Percentiles rank a stretch among this genome's conserved stretches.
These are phyloP conservation scores for Eupithecia subfuscata DNA, from an alignment of 2,888 invertebrate genomes.

Conservation along the genomic window DNA sequence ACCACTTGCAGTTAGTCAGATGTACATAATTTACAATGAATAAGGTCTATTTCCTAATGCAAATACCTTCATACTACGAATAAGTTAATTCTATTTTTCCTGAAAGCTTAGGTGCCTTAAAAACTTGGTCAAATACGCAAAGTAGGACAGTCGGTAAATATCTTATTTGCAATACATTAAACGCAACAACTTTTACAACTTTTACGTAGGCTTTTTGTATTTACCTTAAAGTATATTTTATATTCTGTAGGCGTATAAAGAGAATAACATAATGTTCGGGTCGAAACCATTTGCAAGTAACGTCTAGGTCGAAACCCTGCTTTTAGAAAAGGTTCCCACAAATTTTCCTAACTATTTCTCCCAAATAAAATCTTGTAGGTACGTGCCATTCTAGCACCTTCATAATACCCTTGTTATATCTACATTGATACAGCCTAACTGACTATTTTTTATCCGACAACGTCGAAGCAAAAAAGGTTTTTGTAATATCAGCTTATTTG, in stretches of 20 bases:
- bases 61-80: not conserved
- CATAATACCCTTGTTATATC: slow-evolving; percentile 26
- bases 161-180: not conserved
- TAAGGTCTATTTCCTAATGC: not conserved
- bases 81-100: not conserved
- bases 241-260: slow-evolving; percentile 22
- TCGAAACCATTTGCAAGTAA: slow-evolving; percentile 30
- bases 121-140: not conserved
- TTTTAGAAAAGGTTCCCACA: slow-evolving; percentile 22
- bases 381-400: slow-evolving; percentile 20
- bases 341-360: slow-evolving; percentile 27
- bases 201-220: not conserved
- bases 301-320: slow-evolving; percentile 20
- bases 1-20: not conserved
- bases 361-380: slow-evolving; percentile 32
- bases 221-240: not conserved
- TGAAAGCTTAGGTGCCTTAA: not conserved
- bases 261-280: slow-evolving; percentile 28
- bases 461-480: not conserved
- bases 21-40: not conserved
- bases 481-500: not conserved
- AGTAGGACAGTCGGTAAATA: not conserved
- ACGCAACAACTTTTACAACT: not conserved
- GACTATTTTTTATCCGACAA: slow-evolving; percentile 1
- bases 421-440: slow-evolving; percentile 11